Evolutionary conservation across 2,113 vertebrate genomes (phyloP).

Genomic region (Mobula birostris): DNA sequence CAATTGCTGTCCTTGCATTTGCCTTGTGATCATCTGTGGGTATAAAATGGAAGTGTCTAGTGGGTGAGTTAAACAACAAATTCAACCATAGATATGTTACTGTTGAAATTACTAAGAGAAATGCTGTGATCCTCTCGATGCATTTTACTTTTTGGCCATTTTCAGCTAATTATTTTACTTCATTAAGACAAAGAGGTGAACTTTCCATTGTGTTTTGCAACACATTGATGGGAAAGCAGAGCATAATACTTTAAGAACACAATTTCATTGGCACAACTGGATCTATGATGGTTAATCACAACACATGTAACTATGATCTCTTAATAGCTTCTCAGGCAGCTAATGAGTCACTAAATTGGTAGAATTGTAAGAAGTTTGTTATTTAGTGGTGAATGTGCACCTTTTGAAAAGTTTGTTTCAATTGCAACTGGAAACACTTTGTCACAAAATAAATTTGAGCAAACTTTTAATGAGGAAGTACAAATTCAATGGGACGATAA

Average conservation of each 20-base stretch:
- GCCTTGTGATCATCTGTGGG: too few relatives aligned
- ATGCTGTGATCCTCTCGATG: neutral
- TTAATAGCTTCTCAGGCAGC: neutral
- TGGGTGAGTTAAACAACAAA: neutral
- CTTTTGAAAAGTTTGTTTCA: neutral
- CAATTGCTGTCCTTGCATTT: too few relatives aligned
- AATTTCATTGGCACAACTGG: neutral
- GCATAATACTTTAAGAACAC: neutral
- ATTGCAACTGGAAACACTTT: neutral
- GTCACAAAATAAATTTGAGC: neutral
- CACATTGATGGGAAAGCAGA: neutral
- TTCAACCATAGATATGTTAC: neutral
- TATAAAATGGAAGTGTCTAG: neutral
- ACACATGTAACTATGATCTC: constrained; percentile 9
- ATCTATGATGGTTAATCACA: neutral
- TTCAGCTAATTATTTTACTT: neutral
- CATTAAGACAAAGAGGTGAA: neutral
- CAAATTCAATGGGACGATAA: neutral
- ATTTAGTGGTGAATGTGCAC: neutral
- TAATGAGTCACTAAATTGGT: constrained; percentile 7
- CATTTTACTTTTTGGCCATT: neutral
- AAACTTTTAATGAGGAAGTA: neutral
- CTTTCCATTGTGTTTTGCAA: neutral
- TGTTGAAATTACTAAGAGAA: neutral
- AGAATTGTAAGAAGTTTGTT: neutral